Evolutionary conservation across 2,113 vertebrate species (phyloP).

Genomic region (Psittacara wagleri): DNA sequence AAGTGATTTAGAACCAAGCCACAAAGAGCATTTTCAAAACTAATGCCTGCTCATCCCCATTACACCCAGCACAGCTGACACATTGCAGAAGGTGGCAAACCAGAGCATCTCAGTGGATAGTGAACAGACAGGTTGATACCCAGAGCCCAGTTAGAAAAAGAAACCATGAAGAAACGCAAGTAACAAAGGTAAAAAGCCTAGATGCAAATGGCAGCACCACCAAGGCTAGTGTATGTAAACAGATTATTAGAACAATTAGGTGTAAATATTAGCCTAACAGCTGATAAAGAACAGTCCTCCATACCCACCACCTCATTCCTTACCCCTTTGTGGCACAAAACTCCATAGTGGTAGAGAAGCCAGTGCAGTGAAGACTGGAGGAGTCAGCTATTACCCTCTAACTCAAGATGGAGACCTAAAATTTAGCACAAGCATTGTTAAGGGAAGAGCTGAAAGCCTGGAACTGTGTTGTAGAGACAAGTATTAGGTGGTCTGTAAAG

Average conservation of each 20-base stretch:
- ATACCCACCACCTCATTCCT: background rate
- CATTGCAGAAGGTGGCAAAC: background rate
- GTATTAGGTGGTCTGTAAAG: background rate
- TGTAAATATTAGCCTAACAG: background rate
- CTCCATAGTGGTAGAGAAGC: background rate
- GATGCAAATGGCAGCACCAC: background rate
- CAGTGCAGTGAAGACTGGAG: background rate
- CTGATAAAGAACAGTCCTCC: background rate
- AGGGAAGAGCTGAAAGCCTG: background rate
- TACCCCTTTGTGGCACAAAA: background rate
- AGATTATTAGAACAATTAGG: background rate
- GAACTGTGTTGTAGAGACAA: background rate
- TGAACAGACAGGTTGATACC: background rate
- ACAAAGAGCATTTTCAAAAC: background rate
- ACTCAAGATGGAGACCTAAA: background rate
- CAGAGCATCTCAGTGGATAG: background rate
- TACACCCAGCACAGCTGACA: background rate
- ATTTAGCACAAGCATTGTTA: background rate
- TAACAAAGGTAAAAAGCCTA: background rate
- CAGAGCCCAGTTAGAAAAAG: background rate
- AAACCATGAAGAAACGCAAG: background rate
- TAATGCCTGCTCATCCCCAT: background rate
- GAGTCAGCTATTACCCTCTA: background rate
- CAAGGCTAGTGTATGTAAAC: background rate
- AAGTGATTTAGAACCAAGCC: background rate